Base-by-base conservation (phyloP, 2,888 invertebrate genomes). In the Steinernema scapterisci region DNA sequence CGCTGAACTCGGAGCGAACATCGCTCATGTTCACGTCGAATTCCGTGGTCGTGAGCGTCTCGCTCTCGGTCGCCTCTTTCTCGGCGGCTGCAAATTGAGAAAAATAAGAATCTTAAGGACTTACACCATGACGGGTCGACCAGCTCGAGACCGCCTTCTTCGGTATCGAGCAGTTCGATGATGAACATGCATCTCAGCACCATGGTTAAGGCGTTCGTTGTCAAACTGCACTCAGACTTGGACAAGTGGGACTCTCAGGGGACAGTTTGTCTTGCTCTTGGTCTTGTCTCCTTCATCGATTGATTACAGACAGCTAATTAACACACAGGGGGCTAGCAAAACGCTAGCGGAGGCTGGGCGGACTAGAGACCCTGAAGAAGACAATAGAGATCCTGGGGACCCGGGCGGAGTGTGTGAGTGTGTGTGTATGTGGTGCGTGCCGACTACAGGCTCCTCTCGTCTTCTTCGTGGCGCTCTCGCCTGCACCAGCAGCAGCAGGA, bases 91-190 rank as follows among this genome's bases (percentile, higher is more conserved):
- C 13, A 84, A 79, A 25, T 13, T 43, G 48, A 72, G 72, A 76
- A 21, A 73, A 70, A 54, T 19, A 19, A 38, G 38, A 9, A 38
- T 38, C 63, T 21, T 38, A 54, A 74, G 45, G 51, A 82, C 86
- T 85, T 83, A 87, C 87, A 83, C 87, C 87, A 87, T 63, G 85
- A 81, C 23, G 86, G 86, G 77, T 87, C 87, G 77, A 87, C 86
- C 76, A 87, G 83, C 79, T 87, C 87, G 54, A 87, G 80, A 70
- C 87, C 87, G 75, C 87, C 87, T 75, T 87, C 86, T 74, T 86
- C 87, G 77, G 86, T 79, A 43, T 87, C 87, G 73, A 80, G 79
- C 76, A 87, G 79, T 77, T 87, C 87, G 76, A 87, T 85, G 71
- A 87, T 81, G 79, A 83, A 87, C 75, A 85, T 80, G 63, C 80